A percentile compares a stretch with the other conserved stretches of the same genome.
Evolutionary conservation across 2,113 vertebrate genomes (phyloP).

Genomic region (Acrocephalus arundinaceus): DNA sequence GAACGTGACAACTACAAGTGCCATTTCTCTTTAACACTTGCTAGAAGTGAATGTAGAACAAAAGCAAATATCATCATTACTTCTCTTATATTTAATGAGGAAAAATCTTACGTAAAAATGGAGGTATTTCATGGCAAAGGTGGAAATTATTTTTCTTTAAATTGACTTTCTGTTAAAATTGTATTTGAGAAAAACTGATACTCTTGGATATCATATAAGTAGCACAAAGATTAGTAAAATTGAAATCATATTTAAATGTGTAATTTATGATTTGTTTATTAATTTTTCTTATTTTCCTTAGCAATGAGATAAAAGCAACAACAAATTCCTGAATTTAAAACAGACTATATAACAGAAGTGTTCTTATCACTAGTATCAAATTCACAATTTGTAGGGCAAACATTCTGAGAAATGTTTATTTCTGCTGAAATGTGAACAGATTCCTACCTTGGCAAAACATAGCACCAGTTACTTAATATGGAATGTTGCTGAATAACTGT

Average conservation of each 20-base stretch:
- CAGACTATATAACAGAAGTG: neutral
- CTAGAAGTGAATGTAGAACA: neutral
- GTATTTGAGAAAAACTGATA: neutral
- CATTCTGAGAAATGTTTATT: neutral
- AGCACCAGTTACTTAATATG: conserved; percentile 84
- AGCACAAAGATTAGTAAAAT: neutral
- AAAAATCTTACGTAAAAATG: neutral
- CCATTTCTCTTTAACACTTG: neutral
- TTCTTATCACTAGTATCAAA: neutral
- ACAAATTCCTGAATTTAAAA: neutral
- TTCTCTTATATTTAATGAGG: neutral
- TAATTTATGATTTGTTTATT: neutral
- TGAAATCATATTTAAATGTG: neutral
- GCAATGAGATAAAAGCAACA: neutral
- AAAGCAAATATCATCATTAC: neutral
- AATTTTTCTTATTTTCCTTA: neutral
- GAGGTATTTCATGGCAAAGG: neutral
- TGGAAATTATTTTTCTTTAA: neutral
- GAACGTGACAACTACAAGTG: neutral
- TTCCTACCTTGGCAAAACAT: conserved; percentile 89
- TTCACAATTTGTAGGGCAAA: neutral
- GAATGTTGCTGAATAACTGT: conserved; percentile 74
- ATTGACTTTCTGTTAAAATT: neutral
- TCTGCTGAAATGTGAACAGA: conserved; percentile 15
- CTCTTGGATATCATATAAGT: neutral